phyloP scores from a whole-genome alignment of 2,113 vertebrate genomes.

The Sylvilagus bachmani region DNA sequence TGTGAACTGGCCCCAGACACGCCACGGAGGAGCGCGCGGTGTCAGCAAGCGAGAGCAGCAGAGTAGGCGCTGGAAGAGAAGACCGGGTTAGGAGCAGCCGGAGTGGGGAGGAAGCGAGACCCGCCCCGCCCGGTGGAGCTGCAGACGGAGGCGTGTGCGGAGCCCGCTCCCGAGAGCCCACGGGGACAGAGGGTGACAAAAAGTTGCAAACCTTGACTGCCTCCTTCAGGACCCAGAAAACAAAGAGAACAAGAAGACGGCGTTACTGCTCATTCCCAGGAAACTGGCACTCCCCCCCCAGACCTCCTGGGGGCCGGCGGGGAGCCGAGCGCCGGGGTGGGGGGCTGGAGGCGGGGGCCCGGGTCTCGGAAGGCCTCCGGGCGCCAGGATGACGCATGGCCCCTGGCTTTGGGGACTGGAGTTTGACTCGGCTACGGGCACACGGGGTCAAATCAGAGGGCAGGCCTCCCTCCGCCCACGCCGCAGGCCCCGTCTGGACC shows the following conservation, averaged over 20 bases:
- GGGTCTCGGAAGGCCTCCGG: accelerated
- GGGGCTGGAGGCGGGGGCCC: no score
- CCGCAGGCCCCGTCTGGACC: no score
- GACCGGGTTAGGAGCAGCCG: slow-evolving; percentile 71
- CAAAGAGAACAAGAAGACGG: slow-evolving; percentile 73
- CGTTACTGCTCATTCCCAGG: slow-evolving; percentile 29
- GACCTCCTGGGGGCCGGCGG: no score
- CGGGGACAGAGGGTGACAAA: slow-evolving; percentile 80
- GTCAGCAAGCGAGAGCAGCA: slow-evolving; percentile 57
- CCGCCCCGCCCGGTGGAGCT: slow-evolving; percentile 61
- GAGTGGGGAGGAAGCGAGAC: slow-evolving; percentile 77
- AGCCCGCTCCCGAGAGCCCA: slow-evolving; percentile 82
- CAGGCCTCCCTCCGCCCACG: no score
- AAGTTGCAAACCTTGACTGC: slow-evolving; percentile 96
- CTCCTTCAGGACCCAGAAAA: slow-evolving; percentile 92
- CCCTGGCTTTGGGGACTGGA: accelerated
- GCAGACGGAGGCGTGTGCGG: slow-evolving; percentile 61
- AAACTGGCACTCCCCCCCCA: no score
- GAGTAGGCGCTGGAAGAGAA: slow-evolving; percentile 75
- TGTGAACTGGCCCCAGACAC: slow-evolving; percentile 38
- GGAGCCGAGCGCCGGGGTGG: no score
- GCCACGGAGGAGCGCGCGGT: neutral
- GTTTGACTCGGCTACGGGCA: accelerated
- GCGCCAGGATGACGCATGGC: accelerated
- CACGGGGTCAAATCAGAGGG: accelerated